A percentile compares a stretch with the other conserved stretches of the same genome.
Conservation (phyloP, 2,888 invertebrate species). For the Chaitophorus viminalis region DNA sequence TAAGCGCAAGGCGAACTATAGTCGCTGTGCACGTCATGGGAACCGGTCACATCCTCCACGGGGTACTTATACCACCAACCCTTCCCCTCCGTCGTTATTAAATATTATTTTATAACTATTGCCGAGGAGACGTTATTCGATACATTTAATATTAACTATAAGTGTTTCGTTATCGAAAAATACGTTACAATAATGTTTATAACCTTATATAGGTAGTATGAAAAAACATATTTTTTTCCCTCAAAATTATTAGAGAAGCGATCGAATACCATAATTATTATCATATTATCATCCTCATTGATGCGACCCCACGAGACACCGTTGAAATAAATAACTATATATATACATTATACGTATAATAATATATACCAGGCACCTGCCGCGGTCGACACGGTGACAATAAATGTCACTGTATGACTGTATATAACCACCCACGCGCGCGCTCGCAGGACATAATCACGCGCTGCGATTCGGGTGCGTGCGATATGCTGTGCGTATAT, state of each 20-base stretch:
- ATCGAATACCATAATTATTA: not conserved
- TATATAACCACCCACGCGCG: not conserved
- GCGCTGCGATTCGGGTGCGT: not conserved
- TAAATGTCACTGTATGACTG: not conserved
- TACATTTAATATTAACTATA: no score
- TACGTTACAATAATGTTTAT: not conserved
- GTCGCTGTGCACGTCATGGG: constrained; percentile 45
- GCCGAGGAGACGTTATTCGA: not conserved
- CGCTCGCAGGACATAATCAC: not conserved
- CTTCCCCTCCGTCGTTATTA: not conserved
- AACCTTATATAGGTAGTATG: not conserved
- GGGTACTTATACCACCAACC: not conserved
- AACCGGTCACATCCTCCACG: constrained; percentile 50
- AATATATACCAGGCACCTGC: no score
- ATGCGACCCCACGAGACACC: not conserved
- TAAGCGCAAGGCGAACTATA: not conserved
- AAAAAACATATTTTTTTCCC: no score
- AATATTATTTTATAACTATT: not conserved
- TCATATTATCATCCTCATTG: not conserved
- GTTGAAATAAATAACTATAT: not conserved
- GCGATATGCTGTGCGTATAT: constrained; percentile 35
- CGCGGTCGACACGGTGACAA: constrained; percentile 20
- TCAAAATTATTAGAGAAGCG: not conserved
- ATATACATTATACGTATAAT: not conserved
- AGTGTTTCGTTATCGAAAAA: not conserved